These are phyloP conservation scores for Caenorhabditis sinica DNA, from an alignment of 2,888 invertebrate genomes.

Conservation along the genomic window DNA sequence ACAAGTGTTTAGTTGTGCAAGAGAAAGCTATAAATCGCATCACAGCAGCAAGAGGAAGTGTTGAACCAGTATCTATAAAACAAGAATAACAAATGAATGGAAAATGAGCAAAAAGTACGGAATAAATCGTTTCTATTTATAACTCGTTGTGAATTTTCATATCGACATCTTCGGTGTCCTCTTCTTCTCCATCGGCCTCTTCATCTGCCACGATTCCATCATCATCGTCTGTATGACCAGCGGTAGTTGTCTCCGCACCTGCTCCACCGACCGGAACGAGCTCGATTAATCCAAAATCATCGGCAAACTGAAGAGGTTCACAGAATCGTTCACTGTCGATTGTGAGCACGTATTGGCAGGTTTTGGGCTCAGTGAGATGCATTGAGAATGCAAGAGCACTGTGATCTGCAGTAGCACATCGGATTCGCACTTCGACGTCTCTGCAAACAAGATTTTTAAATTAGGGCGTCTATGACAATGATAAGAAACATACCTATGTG, in stretches of 20 bases:
- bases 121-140: background rate
- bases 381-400: conserved; percentile 63
- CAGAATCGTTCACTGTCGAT: conserved; percentile 87
- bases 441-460: conserved; percentile 61
- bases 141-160: conserved; percentile 22
- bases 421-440: conserved; percentile 76
- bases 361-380: conserved; percentile 90
- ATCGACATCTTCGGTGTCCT: background rate
- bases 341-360: conserved; percentile 94
- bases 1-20: background rate
- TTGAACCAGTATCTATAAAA: conserved; percentile 20
- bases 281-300: conserved; percentile 67
- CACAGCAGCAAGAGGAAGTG: conserved; percentile 15
- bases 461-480: background rate
- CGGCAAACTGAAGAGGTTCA: conserved; percentile 67
- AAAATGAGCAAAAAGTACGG: no score
- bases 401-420: conserved; percentile 63
- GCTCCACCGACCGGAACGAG: background rate
- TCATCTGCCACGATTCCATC: conserved; percentile 3
- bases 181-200: background rate
- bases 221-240: background rate
- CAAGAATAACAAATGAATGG: background rate
- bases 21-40: conserved; percentile 9
- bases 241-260: background rate
- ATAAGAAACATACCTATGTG: conserved; percentile 78